A percentile compares a stretch with the other conserved stretches of the same genome.
These are phyloP conservation scores for Lampropteryx suffumata DNA, from an alignment of 2,888 invertebrate species.

Conservation along the genomic window DNA sequence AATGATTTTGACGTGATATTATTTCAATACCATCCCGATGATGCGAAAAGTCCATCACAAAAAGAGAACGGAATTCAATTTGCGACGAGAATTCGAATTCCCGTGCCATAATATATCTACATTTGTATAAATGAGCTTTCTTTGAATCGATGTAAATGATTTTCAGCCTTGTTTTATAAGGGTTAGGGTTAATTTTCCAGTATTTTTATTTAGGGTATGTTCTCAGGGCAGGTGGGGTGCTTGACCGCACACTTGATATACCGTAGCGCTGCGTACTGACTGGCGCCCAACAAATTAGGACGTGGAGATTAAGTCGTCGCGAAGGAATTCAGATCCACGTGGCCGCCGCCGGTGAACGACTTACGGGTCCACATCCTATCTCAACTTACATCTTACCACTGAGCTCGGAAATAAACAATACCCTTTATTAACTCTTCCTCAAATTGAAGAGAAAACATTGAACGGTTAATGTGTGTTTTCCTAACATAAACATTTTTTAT, in stretches of 20 bases:
- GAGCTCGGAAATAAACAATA: constrained; percentile 46
- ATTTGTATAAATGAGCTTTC: constrained; percentile 2
- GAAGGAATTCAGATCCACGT: constrained; percentile 48
- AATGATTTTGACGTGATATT: constrained; percentile 13
- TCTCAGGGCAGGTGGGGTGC: constrained; percentile 59
- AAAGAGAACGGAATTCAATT: constrained; percentile 11
- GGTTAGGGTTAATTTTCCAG: constrained; percentile 20
- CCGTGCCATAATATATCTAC: constrained; percentile 9
- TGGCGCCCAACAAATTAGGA: constrained; percentile 64
- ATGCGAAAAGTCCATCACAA: constrained; percentile 20
- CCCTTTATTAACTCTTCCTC: constrained; percentile 51
- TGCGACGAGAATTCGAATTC: constrained; percentile 9
- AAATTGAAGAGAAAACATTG: constrained; percentile 40
- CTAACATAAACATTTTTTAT: constrained; percentile 39
- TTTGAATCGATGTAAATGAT: not conserved
- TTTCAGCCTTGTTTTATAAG: constrained; percentile 5
- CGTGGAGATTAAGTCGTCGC: constrained; percentile 62
- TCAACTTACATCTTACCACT: constrained; percentile 23
- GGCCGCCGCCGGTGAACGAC: constrained; percentile 29
- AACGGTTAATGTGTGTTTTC: constrained; percentile 46
- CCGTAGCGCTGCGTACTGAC: constrained; percentile 47
- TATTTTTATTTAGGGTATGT: constrained; percentile 11
- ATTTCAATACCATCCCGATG: constrained; percentile 9
- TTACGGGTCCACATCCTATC: constrained; percentile 19
- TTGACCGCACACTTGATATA: constrained; percentile 65